Conservation (phyloP, 2,888 invertebrate genomes). For the Biston betularia region DNA sequence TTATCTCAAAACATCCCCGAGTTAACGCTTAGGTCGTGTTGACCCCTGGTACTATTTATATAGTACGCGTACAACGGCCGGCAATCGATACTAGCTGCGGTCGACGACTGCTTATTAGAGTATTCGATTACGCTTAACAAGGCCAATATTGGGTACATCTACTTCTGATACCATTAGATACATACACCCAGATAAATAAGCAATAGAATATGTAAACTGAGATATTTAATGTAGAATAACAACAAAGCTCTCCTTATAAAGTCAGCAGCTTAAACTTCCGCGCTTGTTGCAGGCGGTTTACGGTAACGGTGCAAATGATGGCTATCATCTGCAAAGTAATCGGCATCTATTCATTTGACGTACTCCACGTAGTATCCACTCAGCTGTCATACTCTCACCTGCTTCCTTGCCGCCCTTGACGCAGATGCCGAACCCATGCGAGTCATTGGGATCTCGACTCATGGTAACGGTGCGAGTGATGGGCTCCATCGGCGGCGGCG, state of each 20-base stretch:
- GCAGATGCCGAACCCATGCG: conserved; percentile 95
- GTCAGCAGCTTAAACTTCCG: too few species aligned
- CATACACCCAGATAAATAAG: not conserved
- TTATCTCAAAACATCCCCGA: conserved; percentile 40
- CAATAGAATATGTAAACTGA: not conserved
- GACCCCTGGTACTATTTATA: conserved; percentile 45
- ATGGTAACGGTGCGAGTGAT: conserved; percentile 94
- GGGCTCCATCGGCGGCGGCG: conserved; percentile 90
- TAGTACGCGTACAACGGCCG: conserved; percentile 34
- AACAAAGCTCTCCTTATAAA: not conserved
- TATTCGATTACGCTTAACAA: conserved; percentile 20
- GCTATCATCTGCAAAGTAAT: too few species aligned
- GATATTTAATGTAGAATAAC: not conserved
- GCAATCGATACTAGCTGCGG: conserved; percentile 42
- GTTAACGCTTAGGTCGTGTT: conserved; percentile 43
- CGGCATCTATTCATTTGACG: not conserved
- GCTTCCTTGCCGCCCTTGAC: conserved; percentile 96
- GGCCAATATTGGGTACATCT: conserved; percentile 8
- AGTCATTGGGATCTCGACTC: conserved; percentile 93
- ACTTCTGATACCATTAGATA: not conserved
- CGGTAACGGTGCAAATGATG: too few species aligned
- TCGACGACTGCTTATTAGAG: conserved; percentile 33
- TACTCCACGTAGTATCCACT: not conserved
- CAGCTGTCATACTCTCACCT: conserved; percentile 81
- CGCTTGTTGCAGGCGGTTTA: too few species aligned